Percentiles rank a stretch among this genome's conserved stretches.
phyloP scores from a whole-genome alignment of 92 coral and sea anemone genomes.

The Zoanthus solanderi region DNA sequence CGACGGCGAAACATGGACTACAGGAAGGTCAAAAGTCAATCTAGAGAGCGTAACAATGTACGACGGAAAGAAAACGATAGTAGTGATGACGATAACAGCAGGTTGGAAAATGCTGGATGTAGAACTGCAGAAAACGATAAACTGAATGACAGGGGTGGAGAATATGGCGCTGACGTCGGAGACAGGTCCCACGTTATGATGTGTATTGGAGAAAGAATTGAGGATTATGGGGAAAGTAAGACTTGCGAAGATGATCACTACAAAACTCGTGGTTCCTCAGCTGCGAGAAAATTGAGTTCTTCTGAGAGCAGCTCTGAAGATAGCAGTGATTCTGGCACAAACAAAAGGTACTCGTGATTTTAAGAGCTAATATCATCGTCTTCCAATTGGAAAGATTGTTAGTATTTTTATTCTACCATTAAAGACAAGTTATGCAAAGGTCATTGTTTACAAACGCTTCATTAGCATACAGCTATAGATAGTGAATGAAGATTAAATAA shows the following conservation, averaged over 20 bases:
- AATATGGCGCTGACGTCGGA: not conserved
- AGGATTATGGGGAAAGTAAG: not conserved
- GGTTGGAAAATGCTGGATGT: not conserved
- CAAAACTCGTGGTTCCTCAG: not conserved
- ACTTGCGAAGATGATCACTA: slow-evolving; percentile 10
- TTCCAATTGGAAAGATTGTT: not conserved
- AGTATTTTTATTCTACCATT: not conserved
- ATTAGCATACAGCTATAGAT: no score
- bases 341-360: not conserved
- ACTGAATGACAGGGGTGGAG: not conserved
- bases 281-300: not conserved
- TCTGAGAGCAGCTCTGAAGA: slow-evolving; percentile 2
- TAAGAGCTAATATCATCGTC: not conserved
- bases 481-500: no score
- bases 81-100: not conserved
- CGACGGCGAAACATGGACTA: not conserved
- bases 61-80: not conserved
- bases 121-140: not conserved
- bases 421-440: not conserved
- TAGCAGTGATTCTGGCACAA: slow-evolving; percentile 29
- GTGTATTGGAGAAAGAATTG: not conserved
- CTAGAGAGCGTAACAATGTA: not conserved
- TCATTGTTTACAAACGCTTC: not conserved
- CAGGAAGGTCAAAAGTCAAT: not conserved
- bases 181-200: not conserved